Evolutionary conservation across 23 tunicate species (phyloP).

Genomic region (Styela clava): DNA sequence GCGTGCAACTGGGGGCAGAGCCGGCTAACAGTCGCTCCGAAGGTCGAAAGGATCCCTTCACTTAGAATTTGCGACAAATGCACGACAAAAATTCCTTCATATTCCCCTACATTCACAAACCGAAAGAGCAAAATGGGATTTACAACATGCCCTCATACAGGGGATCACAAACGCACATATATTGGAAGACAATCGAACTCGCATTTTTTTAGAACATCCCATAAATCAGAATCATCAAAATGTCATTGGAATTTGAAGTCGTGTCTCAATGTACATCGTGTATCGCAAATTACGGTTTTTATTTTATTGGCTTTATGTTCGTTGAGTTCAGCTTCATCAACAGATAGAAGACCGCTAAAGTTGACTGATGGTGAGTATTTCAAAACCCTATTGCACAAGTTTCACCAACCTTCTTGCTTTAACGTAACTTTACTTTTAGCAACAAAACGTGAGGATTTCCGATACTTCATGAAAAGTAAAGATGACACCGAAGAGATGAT

Average conservation of each 20-base stretch:
- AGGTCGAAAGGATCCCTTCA: background rate
- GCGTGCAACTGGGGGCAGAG: background rate
- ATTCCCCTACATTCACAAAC: background rate
- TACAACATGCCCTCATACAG: background rate
- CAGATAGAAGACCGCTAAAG: background rate
- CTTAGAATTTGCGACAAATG: too few species aligned
- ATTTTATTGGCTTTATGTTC: background rate
- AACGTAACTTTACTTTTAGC: background rate
- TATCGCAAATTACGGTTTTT: background rate
- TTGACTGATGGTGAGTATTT: background rate
- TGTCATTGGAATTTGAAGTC: background rate
- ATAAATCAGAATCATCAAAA: too few species aligned
- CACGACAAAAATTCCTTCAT: too few species aligned
- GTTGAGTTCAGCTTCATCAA: background rate
- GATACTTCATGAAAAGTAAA: background rate
- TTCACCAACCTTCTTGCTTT: too few species aligned
- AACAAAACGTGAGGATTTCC: slow-evolving; percentile 8
- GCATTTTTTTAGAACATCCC: too few species aligned
- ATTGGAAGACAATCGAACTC: too few species aligned
- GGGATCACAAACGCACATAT: too few species aligned
- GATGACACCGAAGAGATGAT: background rate
- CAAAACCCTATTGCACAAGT: background rate
- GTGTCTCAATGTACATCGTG: background rate
- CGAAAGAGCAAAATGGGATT: background rate
- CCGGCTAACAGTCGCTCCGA: background rate